Evolutionary conservation across 2,113 vertebrate genomes (phyloP), one percentile per base, ranked within the genome.

Genomic region (Phasianus colchicus): DNA sequence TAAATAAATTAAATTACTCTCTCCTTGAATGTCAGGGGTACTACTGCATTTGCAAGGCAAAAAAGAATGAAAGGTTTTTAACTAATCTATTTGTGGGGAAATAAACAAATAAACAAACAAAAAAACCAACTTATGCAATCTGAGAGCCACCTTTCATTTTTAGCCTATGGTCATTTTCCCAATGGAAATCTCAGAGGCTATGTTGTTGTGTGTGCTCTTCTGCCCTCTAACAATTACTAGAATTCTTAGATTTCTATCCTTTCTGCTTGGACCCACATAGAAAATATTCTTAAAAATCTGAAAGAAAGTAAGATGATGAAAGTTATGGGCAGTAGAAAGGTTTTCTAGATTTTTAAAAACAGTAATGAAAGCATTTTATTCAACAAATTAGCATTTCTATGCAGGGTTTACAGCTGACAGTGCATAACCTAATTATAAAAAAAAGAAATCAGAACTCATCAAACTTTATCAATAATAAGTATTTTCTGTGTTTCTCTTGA

Each of bases 1-100:
- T 83, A 77, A 88, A 83, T 86, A 80, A 81, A 94, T 88, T 85
- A 77, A 88, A 86, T 83, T 75, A 38, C 54, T 83, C 6, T 52
- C n/a, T 85, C 67, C 61, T 90, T 72, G 73, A 94, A 86, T 47
- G 73, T 58, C 87, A 84, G 65, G 43, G 29, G 18, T 65, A 13
- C 36, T 21, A 36, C 11, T 70, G 38, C 15, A 29, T 47, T 81
- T 69, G 34, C 22, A 55, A 88, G 29, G 55, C 69, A 86, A 57
- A 58, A 58, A 32, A 7, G 34, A 89, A 82, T 36, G 40, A 8
- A 54, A 83, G 72, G 55, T 48, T 86, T 91, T 72, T 52, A 88
- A n/a, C 64, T 79, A 36, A 80, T 58, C 8, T 55, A 29, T 1
- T 4, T 7, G 13, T 9, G 38, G 20, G 72, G 16, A 10, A 6